Evolutionary conservation across 2,888 invertebrate genomes (phyloP), one percentile per base, ranked within the genome.

Genomic region (Mellilla xanthometata): DNA sequence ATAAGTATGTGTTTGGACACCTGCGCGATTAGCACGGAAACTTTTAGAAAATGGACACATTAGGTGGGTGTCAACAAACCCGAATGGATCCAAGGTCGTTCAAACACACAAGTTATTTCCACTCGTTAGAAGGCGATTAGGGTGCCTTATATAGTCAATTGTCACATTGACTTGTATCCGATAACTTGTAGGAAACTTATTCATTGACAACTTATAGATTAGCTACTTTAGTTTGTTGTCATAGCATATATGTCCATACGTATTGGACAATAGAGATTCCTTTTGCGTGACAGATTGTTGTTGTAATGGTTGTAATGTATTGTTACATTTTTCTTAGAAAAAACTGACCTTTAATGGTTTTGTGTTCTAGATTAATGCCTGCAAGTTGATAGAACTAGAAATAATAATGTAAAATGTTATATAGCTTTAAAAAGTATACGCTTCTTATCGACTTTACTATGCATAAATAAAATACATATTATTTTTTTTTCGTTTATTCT

Each of bases 51-150:
- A 35, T 27, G 11, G 22, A 34, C 35, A 22, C 11, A 24, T 22
- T 3, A 34, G 26, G 44, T 49, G 44, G 47, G 40, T 32, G 36
- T 47, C 28, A 40, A 32, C 31, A 47, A 28, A 41, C 36, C 36
- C 13, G 27, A 47, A 36, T 33, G 28, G 24, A 28, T 41, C 24
- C 41, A 41, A 47, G 47, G 47, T 33, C 29, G 12, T 38, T 41
- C 26, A 23, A 23, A 15, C 23, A 15, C 28, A 36, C 27, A 32
- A 36, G 27, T 31, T 10, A 19, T 24, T 24, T 24, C 12, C 12
- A 38, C 23, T 13, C 23, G 15, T 32, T 28, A 42, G 32, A 48
- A 42, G 47, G 47, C 26, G 28, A 36, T 31, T 47, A 28, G 13
- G 26, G 27, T 33, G 12, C 41, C 32, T n/a, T 41, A 41, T 41